A percentile compares a stretch with the other conserved stretches of the same genome.
These are phyloP conservation scores for Amphimedon queenslandica DNA, from an alignment of 37 sponge, comb jelly and placozoan species.

Conservation along the genomic window DNA sequence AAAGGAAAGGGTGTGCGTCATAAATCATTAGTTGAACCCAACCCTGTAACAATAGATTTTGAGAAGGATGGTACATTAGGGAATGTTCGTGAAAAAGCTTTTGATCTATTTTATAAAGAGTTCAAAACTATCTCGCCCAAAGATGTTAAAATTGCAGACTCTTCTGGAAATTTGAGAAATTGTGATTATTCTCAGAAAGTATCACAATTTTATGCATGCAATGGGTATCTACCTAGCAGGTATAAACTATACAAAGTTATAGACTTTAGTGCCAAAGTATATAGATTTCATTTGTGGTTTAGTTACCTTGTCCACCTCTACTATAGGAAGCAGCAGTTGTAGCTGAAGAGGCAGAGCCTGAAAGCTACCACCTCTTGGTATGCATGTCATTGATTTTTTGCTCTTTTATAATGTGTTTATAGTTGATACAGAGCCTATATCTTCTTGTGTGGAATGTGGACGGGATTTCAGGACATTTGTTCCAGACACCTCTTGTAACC, in stretches of 20 bases:
- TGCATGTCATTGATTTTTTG: not conserved
- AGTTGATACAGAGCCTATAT: not conserved
- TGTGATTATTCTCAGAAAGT: not conserved
- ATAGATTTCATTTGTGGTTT: too few species aligned
- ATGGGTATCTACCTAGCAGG: not conserved
- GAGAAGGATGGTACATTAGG: not conserved
- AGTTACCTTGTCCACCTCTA: too few species aligned
- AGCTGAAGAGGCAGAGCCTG: not conserved
- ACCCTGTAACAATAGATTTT: not conserved
- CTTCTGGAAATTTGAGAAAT: not conserved
- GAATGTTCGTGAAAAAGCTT: not conserved
- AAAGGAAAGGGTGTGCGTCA: not conserved
- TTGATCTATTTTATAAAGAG: not conserved
- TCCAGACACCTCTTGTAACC: not conserved
- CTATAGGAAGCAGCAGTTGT: too few species aligned
- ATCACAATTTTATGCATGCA: not conserved
- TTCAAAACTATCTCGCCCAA: not conserved
- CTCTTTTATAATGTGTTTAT: not conserved
- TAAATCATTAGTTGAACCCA: not conserved
- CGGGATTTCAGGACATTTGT: constrained; percentile 1
- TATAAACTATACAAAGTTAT: not conserved
- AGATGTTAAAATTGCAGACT: not conserved
- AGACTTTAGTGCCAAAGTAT: too few species aligned
- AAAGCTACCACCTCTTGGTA: not conserved
- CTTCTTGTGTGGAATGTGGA: not conserved